A percentile compares a stretch with the other conserved stretches of the same genome.
Conservation (phyloP, 2,888 invertebrate genomes). For the Drosophila crucigera region DNA sequence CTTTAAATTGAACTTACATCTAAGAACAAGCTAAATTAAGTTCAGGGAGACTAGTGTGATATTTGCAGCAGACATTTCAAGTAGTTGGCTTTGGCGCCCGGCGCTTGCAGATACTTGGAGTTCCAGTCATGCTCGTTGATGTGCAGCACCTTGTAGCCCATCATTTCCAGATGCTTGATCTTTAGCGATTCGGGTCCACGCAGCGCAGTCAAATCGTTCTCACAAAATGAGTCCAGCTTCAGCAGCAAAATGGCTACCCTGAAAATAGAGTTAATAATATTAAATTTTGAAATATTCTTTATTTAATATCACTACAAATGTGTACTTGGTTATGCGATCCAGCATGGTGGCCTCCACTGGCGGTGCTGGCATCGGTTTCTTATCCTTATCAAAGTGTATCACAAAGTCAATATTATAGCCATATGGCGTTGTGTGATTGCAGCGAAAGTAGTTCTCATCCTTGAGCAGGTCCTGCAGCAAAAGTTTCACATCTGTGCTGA, state of each 20-base stretch:
- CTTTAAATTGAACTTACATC: slow-evolving; percentile 1
- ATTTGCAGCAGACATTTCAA: slow-evolving; percentile 84
- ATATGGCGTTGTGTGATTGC: slow-evolving; percentile 84
- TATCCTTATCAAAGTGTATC: slow-evolving; percentile 83
- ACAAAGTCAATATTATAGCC: slow-evolving; percentile 85
- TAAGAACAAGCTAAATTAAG: slow-evolving; percentile 9
- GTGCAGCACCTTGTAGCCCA: slow-evolving; percentile 87
- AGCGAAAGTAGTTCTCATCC: slow-evolving; percentile 77
- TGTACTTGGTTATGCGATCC: slow-evolving; percentile 84
- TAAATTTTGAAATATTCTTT: not conserved
- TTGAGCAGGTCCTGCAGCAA: slow-evolving; percentile 75
- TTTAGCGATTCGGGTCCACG: slow-evolving; percentile 86
- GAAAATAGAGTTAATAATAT: not conserved
- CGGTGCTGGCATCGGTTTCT: slow-evolving; percentile 71
- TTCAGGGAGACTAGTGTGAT: slow-evolving; percentile 24
- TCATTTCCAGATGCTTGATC: slow-evolving; percentile 88
- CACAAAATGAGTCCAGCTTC: slow-evolving; percentile 85
- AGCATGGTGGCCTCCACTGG: slow-evolving; percentile 78
- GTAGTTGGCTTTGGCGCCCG: slow-evolving; percentile 86
- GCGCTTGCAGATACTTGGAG: slow-evolving; percentile 86
- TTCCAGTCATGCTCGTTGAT: slow-evolving; percentile 87
- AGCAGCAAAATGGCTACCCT: slow-evolving; percentile 85
- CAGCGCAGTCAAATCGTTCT: slow-evolving; percentile 86
- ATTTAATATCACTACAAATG: not conserved
- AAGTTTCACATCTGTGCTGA: slow-evolving; percentile 74